These are phyloP conservation scores for Ditylenchus dipsaci DNA, from an alignment of 1,140 invertebrate species.

Conservation along the genomic window DNA sequence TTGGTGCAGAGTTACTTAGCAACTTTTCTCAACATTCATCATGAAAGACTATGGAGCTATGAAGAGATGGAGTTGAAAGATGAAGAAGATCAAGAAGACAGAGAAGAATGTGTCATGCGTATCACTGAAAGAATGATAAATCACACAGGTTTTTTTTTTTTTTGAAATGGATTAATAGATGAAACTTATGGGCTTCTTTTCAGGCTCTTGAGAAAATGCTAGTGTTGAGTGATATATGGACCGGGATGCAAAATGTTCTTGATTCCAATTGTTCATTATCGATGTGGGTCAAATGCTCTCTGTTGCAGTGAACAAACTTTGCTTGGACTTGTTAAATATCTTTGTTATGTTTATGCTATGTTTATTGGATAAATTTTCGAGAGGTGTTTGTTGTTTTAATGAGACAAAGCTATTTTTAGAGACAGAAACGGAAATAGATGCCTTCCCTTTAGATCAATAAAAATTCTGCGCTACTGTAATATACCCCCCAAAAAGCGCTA, in stretches of 20 bases:
- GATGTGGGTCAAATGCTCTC: conserved; percentile 3
- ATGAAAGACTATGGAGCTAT: conserved; percentile 20
- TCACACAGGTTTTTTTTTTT: no score
- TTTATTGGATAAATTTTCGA: neutral
- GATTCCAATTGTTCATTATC: neutral
- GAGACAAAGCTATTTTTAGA: no score
- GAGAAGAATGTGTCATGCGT: neutral
- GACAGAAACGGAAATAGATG: no score
- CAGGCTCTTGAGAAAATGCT: neutral
- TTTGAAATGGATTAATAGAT: no score
- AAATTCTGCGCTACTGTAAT: no score
- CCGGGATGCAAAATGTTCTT: neutral
- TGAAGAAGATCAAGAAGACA: neutral
- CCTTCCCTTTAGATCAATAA: no score
- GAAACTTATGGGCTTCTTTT: neutral
- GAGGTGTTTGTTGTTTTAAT: no score
- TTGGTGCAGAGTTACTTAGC: conserved; percentile 83
- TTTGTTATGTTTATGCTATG: neutral
- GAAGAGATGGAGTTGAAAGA: neutral
- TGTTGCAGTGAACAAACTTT: neutral
- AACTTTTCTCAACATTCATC: conserved; percentile 80
- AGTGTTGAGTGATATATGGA: neutral
- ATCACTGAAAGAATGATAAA: no score
- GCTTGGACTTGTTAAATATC: no score
- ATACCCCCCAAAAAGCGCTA: no score